phyloP scores from a whole-genome alignment of 2,797 vertebrate genomes.

The Fratercula arctica region DNA sequence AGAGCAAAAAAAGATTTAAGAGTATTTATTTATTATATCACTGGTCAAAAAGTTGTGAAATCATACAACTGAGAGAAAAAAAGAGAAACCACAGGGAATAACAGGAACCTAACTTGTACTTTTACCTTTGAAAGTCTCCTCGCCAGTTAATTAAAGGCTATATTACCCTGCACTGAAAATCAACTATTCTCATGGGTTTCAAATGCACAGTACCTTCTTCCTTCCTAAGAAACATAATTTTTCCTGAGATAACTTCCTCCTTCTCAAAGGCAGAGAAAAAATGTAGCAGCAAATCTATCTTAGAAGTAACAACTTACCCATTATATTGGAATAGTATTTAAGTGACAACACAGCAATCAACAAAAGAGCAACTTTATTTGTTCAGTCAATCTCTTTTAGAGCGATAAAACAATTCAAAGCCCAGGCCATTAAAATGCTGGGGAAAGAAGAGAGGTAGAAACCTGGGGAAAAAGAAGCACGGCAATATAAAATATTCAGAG shows the following conservation, averaged over 20 bases:
- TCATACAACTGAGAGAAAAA: background rate
- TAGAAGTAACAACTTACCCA: constrained; percentile 15
- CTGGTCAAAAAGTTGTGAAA: background rate
- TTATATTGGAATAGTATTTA: constrained; percentile 42
- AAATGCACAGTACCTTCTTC: background rate
- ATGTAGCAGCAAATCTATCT: background rate
- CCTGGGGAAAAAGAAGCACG: background rate
- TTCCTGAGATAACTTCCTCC: background rate
- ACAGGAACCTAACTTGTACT: background rate
- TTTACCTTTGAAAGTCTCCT: constrained; percentile 47
- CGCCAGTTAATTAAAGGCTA: constrained; percentile 34
- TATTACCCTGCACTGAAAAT: background rate
- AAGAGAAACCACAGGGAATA: background rate
- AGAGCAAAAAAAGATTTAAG: background rate
- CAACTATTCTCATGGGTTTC: background rate
- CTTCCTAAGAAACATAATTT: background rate
- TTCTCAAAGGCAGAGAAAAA: constrained; percentile 3
- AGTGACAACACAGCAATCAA: constrained; percentile 46
- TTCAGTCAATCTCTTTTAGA: constrained; percentile 56
- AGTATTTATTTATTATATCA: background rate
- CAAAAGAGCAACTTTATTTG: constrained; percentile 51
- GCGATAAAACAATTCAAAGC: constrained; percentile 50
- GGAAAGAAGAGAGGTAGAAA: constrained; percentile 15
- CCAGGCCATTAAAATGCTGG: constrained; percentile 40
- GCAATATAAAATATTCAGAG: constrained; percentile 47